Percentiles rank a stretch among this genome's conserved stretches.
Evolutionary conservation across 2,113 vertebrate genomes (phyloP).

Genomic region (Polypterus bichir): DNA sequence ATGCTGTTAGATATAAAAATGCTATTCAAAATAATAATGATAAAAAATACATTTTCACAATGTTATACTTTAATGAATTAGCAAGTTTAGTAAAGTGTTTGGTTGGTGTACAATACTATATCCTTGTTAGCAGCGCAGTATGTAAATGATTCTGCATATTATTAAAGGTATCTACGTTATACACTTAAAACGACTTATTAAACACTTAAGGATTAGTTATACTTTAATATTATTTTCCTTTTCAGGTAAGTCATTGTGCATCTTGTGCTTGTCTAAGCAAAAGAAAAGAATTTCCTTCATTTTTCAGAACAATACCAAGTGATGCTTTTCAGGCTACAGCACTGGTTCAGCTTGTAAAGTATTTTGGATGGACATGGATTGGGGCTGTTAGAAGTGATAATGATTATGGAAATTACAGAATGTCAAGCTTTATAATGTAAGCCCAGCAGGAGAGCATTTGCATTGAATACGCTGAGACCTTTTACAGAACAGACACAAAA

Average conservation of each 20-base stretch:
- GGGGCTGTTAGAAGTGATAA: constrained; percentile 9
- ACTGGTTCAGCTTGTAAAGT: constrained; percentile 1
- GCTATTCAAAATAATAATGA: too few species aligned
- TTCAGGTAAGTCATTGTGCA: constrained; percentile 1
- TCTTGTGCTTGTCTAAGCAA: constrained; percentile 1
- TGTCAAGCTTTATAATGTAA: not conserved
- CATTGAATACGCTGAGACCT: not conserved
- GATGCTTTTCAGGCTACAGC: constrained; percentile 3
- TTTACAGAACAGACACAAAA: constrained; percentile 2
- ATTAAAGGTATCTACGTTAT: too few species aligned
- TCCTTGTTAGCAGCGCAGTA: not conserved
- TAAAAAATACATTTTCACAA: too few species aligned
- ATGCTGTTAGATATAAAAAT: too few species aligned
- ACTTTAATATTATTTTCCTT: not conserved
- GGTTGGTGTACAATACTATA: not conserved
- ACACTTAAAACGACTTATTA: not conserved
- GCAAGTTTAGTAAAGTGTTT: not conserved
- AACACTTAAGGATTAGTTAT: not conserved
- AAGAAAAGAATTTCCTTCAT: constrained; percentile 6
- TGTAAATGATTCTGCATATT: too few species aligned
- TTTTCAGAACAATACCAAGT: constrained; percentile 8
- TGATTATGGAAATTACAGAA: constrained; percentile 11
- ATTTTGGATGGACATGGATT: constrained; percentile 11
- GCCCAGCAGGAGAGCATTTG: not conserved
- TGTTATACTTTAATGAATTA: too few species aligned